Base-by-base conservation (phyloP, 2,113 vertebrate genomes). In the Sterrhoptilus dennistouni region DNA sequence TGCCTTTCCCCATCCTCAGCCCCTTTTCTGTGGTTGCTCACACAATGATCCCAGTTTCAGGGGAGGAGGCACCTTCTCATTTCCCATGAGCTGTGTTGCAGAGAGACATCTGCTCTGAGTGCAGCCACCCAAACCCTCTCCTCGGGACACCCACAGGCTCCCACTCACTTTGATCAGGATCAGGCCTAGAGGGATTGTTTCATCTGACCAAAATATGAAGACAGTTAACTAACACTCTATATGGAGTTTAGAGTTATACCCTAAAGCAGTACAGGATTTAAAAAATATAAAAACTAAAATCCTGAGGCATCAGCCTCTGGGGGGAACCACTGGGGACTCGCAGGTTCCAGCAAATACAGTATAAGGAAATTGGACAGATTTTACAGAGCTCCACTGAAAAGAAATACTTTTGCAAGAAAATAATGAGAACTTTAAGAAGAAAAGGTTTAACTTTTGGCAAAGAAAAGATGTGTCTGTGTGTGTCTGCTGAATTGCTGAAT, bases 271-370 rank as follows among this genome's bases (percentile, higher is more conserved):
- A 29, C 11, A 44, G 38, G 31, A 44, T 53, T 44, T 35, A 9
- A 79, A 54, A 65, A 54, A 11, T 19, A 23, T 23, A 65, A 53
- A 65, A 35, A 31, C 49, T 79, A 35, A 53, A 53, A 65, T 65
- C 38, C 76, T 35, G 53, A 53, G 38, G 49, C 38, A 53, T 44
- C 60, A 53, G 3, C 19, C 82, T 28, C 57, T 47, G 29, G n/a
- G 3, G 3, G 40, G 65, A 56, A 33, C 25, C 0, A 0, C 45
- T 27, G 8, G 35, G 71, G 14, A 24, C 33, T 56, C 0, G 0
- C 38, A 76, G 66, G 42, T 44, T 65, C 66, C 47, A 83, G 36
- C 42, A 89, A 70, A 60, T 5, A 35, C 35, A 52, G 19, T 8
- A 3, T 11, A 13, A 77, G 14, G 33, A 40, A 40, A 60, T 19